Conservation (phyloP, 2,888 invertebrate species). For the Lepidonotus clava region DNA sequence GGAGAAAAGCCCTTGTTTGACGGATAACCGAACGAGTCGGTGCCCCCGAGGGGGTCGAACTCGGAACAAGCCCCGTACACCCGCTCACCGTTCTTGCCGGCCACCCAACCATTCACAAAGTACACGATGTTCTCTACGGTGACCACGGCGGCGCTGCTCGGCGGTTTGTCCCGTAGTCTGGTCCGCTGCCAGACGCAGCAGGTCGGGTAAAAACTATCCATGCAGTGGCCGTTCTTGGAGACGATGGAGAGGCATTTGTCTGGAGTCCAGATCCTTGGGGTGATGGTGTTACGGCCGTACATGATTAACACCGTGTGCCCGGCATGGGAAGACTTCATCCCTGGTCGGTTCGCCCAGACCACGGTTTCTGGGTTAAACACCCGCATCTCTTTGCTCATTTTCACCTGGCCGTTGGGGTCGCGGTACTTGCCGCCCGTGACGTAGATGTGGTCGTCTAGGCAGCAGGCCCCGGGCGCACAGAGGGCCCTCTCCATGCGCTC, state of each 20-base stretch:
- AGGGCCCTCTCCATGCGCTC: background rate
- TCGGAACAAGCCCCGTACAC: background rate
- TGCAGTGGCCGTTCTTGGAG: background rate
- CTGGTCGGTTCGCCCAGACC: background rate
- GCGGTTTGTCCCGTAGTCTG: background rate
- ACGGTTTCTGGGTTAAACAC: background rate
- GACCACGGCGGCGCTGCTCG: background rate
- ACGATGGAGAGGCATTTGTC: background rate
- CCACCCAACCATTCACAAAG: constrained; percentile 1
- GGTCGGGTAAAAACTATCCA: background rate
- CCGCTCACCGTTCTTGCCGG: background rate
- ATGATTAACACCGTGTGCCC: background rate
- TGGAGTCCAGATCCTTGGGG: background rate
- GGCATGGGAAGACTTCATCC: background rate
- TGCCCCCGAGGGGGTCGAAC: background rate
- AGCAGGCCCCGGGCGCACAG: background rate
- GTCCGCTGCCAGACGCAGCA: background rate
- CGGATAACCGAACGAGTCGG: background rate
- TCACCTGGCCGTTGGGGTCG: background rate
- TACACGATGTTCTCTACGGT: background rate
- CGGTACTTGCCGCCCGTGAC: background rate
- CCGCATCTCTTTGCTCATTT: background rate
- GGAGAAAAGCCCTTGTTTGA: background rate
- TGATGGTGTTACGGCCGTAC: background rate
- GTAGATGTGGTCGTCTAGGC: background rate